Conservation (phyloP, 2,888 invertebrate species). For the Monoplex corrugatus region DNA sequence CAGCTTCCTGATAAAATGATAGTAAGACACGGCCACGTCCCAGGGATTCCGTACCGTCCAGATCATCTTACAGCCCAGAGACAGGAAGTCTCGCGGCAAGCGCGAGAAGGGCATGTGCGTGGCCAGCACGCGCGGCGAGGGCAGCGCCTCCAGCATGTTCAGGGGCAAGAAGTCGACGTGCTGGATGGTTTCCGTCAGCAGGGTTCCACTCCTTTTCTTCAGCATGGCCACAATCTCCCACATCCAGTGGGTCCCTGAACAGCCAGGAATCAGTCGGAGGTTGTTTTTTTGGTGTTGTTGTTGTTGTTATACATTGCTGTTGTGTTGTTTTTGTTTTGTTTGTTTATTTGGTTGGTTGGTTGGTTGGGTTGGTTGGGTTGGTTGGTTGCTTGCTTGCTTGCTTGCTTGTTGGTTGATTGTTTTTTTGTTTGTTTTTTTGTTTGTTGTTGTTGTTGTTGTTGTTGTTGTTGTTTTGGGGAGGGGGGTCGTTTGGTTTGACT, state of each 20-base stretch:
- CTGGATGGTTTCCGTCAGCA: conserved; percentile 43
- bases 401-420: too few relatives aligned
- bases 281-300: neutral
- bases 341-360: neutral
- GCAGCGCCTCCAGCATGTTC: conserved; percentile 39
- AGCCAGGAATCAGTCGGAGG: neutral
- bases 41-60: conserved; percentile 52
- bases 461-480: too few relatives aligned
- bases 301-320: neutral
- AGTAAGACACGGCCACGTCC: conserved; percentile 56
- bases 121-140: conserved; percentile 51
- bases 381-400: too few relatives aligned
- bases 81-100: conserved; percentile 51
- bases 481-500: too few relatives aligned
- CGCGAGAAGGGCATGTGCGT: conserved; percentile 53
- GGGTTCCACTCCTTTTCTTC: neutral
- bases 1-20: conserved; percentile 49
- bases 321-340: too few relatives aligned
- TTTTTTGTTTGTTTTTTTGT: too few relatives aligned
- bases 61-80: conserved; percentile 48
- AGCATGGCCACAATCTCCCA: conserved; percentile 57
- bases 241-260: conserved; percentile 55
- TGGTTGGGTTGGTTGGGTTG: neutral
- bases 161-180: conserved; percentile 51
- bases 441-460: too few relatives aligned